Conservation (phyloP, 2,797 vertebrate species). For the Tragelaphus oryx region DNA sequence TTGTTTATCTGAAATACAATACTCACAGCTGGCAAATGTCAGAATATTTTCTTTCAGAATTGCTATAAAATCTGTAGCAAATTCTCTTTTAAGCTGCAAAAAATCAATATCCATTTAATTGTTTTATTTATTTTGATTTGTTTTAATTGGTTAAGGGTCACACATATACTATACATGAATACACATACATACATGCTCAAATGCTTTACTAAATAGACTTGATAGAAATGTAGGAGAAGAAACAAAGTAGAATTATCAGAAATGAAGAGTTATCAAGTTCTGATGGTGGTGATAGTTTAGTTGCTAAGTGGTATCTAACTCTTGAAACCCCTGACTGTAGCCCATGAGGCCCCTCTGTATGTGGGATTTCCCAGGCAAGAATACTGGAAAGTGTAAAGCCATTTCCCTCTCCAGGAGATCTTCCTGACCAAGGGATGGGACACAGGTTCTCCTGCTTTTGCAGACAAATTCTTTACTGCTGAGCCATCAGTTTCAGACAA, state of each 20-base stretch:
- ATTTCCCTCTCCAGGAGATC: background rate
- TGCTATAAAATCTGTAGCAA: background rate
- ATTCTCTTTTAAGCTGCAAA: conserved; percentile 16
- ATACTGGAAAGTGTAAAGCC: background rate
- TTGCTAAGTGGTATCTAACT: background rate
- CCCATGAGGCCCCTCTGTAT: background rate
- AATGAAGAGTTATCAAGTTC: background rate
- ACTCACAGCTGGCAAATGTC: conserved; percentile 57
- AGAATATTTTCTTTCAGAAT: conserved; percentile 38
- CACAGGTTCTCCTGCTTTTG: background rate
- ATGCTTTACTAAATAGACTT: background rate
- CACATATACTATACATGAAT: background rate
- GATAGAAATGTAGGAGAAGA: background rate
- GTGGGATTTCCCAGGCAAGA: background rate
- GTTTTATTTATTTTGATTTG: conserved; percentile 2
- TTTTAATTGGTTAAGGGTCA: background rate
- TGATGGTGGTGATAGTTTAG: background rate
- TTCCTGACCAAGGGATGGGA: background rate
- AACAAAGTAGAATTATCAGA: background rate
- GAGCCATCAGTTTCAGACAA: background rate
- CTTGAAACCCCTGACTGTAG: background rate
- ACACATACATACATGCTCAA: background rate
- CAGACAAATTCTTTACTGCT: background rate
- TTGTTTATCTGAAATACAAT: conserved; percentile 54
- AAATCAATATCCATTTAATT: conserved; percentile 37